Base-by-base conservation (phyloP, 2,797 vertebrate genomes). In the Moxostoma hubbsi region DNA sequence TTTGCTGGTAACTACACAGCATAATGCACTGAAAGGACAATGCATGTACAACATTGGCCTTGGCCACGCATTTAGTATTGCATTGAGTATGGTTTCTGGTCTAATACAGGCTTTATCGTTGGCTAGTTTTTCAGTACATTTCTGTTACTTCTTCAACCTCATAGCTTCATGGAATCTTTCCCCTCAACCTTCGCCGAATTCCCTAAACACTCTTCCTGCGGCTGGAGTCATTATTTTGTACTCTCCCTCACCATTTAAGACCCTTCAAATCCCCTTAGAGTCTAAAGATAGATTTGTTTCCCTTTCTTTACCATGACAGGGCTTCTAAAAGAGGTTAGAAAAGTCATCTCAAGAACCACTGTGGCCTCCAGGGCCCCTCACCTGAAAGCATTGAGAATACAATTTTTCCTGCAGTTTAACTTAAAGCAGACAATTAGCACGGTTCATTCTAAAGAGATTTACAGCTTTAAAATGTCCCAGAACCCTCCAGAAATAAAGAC, bases 171-270 rank as follows among this genome's bases (percentile, higher is more conserved):
- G 24, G 1, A 24, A 24, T 24, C 54, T 50, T 58, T 68, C 62
- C 57, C 63, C 65, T 69, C 16, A 55, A 70, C 65, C 58, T 64
- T 80, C 55, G 54, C 71, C 66, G 36, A 62, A 78, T 84, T 71
- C 77, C 66, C 81, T 79, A 57, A 55, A 62, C 73, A 51, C 55
- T 61, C 64, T 70, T 76, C 78, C 77, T 49, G 63, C 59, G 75
- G 43, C 77, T 73, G 36, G 11, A 75, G 62, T 78, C 79, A 82
- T 87, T 84, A 84, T 66, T 66, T 79, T 71, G 67, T 62, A 81
- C 74, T 67, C 10, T 63, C 51, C 51, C 68, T 54, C 63, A 51
- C 67, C 61, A 62, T 84, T 74, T 68, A 81, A 81, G 64, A 73
- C 77, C 47, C 74, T 66, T 67, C 46, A 54, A 78, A 69, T 82